Base-by-base conservation (phyloP, 2,797 vertebrate species). In the Fratercula arctica region DNA sequence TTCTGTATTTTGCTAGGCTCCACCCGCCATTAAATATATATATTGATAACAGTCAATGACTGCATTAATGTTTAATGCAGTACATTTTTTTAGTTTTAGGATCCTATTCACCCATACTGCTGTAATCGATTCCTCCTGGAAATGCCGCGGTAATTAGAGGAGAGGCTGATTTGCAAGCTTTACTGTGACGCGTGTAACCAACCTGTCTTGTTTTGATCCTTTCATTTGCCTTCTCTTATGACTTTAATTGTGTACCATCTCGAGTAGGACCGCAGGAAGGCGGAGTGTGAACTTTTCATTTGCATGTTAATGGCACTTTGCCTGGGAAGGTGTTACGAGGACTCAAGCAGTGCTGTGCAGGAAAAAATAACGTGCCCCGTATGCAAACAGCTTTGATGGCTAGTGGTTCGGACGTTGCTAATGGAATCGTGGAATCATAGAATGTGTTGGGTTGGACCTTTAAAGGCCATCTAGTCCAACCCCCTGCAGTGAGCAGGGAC, bases 251-350 rank as follows among this genome's bases (percentile, higher is more conserved):
- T 83, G 56, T 72, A n/a, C 48, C 11, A 6, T 74, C 88, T 95
- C 5, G 2, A 77, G 75, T 37, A 81, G 70, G 75, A 70, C 61
- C 2, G 2, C 1, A 4, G 2, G n/a, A 84, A 84, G 69, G 67
- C 89, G 81, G 26, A 73, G 63, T 51, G 54, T 41, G 79, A 91
- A 78, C 79, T 92, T 87, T 75, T 77, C 54, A 90, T 95, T 96
- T 95, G 76, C 87, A 67, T 79, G 43, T 73, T 89, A 84, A 92
- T 92, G 75, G 20, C 31, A 56, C 81, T 94, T 88, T 81, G 54
- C 89, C 50, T 74, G 20, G 21, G 68, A 87, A 83, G 74, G 25
- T 93, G 90, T 77, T 88, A 19, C 1, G 7, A 26, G 51, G 45
- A 61, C 84, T 84, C 70, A 63, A 72, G 70, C 64, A 74, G 48